Conservation (phyloP, 2,113 vertebrate species). For the Hippolais icterina region DNA sequence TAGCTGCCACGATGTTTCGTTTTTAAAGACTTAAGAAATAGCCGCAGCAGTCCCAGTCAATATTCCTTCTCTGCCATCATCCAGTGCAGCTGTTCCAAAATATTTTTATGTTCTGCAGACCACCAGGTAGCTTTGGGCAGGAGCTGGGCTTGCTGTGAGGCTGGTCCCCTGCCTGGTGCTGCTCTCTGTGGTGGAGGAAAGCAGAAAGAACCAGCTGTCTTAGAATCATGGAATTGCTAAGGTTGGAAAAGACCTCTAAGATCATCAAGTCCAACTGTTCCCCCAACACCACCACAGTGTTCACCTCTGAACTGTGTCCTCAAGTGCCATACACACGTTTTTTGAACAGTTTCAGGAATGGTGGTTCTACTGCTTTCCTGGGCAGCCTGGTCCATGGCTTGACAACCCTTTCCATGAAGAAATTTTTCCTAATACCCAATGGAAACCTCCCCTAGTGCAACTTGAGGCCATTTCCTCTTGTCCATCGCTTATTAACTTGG, state of each 20-base stretch:
- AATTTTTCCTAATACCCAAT: background rate
- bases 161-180: background rate
- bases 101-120: conserved; percentile 33
- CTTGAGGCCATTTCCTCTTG: background rate
- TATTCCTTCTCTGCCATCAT: conserved; percentile 36
- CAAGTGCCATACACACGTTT: background rate
- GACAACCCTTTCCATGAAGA: background rate
- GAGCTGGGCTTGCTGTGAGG: conserved; percentile 3
- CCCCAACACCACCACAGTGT: background rate
- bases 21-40: conserved; percentile 34
- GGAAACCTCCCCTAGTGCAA: background rate
- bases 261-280: background rate
- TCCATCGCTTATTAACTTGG: background rate
- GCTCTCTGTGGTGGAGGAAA: background rate
- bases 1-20: conserved; percentile 29
- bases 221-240: background rate
- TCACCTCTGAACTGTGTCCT: background rate
- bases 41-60: conserved; percentile 24
- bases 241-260: background rate
- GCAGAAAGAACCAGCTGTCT: background rate
- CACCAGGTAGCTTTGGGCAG: conserved; percentile 8
- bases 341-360: background rate
- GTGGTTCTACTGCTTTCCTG: background rate
- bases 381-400: background rate
- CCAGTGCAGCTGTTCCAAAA: conserved; percentile 12